phyloP scores from a whole-genome alignment of 2,113 vertebrate species.

The Seriola dumerili region DNA sequence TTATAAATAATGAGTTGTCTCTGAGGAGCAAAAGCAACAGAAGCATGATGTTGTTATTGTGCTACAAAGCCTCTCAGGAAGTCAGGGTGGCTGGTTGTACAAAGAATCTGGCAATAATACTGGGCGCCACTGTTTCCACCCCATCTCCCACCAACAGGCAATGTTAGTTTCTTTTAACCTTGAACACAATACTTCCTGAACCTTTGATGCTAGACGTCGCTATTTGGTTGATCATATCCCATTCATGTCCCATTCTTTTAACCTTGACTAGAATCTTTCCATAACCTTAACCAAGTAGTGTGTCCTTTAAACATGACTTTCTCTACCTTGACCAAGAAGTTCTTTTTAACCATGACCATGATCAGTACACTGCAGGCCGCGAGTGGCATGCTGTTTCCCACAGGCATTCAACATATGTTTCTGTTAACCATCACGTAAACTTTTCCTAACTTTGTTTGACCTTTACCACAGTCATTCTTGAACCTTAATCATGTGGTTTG shows the following conservation, averaged over 20 bases:
- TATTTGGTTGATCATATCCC: not conserved
- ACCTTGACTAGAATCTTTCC: too few relatives aligned
- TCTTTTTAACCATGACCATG: too few relatives aligned
- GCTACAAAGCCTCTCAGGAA: not conserved
- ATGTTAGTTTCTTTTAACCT: not conserved
- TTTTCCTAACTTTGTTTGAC: not conserved
- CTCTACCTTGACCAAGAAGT: too few relatives aligned
- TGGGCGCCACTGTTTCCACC: too few relatives aligned
- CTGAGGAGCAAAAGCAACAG: not conserved
- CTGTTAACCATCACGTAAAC: not conserved
- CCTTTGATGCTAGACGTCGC: too few relatives aligned
- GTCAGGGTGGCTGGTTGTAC: not conserved
- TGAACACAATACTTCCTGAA: not conserved
- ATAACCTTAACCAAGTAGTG: not conserved
- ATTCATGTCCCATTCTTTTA: not conserved
- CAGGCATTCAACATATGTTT: not conserved
- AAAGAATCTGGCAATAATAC: too few relatives aligned
- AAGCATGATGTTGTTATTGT: not conserved
- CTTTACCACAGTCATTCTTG: not conserved
- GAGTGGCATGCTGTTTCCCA: not conserved
- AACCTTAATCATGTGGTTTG: not conserved
- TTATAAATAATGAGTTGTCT: not conserved
- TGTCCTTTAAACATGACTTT: not conserved
- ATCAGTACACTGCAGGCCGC: not conserved
- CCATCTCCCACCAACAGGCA: not conserved